These are phyloP conservation scores for Venturia canescens DNA, from an alignment of 1,140 invertebrate species.

Conservation along the genomic window DNA sequence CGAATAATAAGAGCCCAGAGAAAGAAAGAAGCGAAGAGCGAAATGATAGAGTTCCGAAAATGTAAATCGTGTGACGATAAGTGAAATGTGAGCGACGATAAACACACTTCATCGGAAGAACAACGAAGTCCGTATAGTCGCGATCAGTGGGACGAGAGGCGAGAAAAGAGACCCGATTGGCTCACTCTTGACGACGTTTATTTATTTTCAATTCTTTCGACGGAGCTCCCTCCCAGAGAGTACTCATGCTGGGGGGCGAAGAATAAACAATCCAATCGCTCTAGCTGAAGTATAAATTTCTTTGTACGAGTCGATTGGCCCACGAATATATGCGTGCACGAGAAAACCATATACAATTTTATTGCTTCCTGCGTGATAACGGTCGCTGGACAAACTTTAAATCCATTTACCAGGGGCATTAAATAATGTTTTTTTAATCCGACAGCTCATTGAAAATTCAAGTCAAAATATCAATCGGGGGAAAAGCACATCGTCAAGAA, in stretches of 20 bases:
- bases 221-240: no score
- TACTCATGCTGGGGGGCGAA: no score
- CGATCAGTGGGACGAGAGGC: neutral
- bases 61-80: neutral
- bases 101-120: slow-evolving; percentile 12
- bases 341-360: no score
- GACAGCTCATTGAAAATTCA: no score
- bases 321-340: no score
- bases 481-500: no score
- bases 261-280: no score
- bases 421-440: no score
- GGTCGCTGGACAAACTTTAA: neutral
- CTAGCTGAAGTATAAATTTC: no score
- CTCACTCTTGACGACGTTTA: neutral
- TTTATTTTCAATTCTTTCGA: neutral
- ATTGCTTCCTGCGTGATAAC: no score
- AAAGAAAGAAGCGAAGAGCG: neutral
- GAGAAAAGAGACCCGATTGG: neutral
- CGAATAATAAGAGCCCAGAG: slow-evolving; percentile 18
- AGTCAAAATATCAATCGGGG: no score
- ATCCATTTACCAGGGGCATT: neutral
- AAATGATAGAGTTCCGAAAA: neutral
- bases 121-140: neutral
- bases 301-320: no score
- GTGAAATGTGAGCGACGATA: slow-evolving; percentile 8